These are phyloP conservation scores for Phalacrocorax pelagicus DNA, from an alignment of 2,113 vertebrate genomes.

Conservation along the genomic window DNA sequence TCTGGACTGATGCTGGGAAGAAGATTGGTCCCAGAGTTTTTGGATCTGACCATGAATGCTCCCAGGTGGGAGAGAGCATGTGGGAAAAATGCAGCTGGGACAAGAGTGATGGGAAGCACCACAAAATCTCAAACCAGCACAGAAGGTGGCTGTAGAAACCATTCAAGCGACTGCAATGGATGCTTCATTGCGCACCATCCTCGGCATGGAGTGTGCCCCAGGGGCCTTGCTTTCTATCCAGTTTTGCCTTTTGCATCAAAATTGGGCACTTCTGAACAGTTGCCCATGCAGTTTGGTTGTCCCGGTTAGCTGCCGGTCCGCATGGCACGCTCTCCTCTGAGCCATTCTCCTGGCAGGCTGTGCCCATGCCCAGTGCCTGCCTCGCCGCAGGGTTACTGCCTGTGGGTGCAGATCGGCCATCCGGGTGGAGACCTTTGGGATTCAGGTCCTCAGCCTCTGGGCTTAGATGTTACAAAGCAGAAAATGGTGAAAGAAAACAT, in stretches of 20 bases:
- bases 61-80: neutral
- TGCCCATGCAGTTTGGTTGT: accelerated
- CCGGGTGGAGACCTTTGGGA: neutral
- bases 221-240: neutral
- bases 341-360: neutral
- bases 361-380: neutral
- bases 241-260: neutral
- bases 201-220: neutral
- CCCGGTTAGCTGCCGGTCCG: neutral
- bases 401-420: accelerated
- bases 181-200: neutral
- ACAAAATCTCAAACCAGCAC: neutral
- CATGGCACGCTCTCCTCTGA: accelerated
- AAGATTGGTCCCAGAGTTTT: neutral
- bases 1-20: neutral
- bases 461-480: neutral
- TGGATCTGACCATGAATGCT: neutral
- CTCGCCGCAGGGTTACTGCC: accelerated
- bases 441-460: neutral
- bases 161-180: neutral
- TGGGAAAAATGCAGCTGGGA: neutral
- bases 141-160: neutral
- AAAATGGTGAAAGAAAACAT: neutral
- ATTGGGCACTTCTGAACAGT: neutral
- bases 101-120: neutral